Base-by-base conservation (phyloP, 2,888 invertebrate genomes). In the Lymantria monacha region DNA sequence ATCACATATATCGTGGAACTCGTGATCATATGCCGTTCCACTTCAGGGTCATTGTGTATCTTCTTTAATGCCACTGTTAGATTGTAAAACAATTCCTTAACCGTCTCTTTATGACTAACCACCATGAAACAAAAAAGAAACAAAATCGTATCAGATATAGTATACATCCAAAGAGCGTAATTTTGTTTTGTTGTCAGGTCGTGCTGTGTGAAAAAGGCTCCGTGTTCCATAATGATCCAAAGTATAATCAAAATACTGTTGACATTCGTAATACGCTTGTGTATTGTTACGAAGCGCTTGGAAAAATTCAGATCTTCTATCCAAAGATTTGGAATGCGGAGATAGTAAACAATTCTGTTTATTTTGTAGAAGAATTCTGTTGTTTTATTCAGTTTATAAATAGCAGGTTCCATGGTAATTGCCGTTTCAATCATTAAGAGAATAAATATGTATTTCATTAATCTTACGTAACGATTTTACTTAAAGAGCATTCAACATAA, bases 11-110 rank as follows among this genome's bases (percentile, higher is more conserved):
- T 38, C 9, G n/a, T 57, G 0, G 69, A 58, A 42, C 63, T 76
- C 31, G 49, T 66, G 7, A 85, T 72, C 79, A 84, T 81, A 9
- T 66, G 52, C 42, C 48, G 55, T 40, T 87, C 84, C 8, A 82
- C 66, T 3, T 62, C 54, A 0, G 50, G 46, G 48, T 85, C 79
- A 43, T 80, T 84, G 51, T 76, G 63, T 0, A 64, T 48, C 2
- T 49, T 49, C 49, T 82, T 84, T 30, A 83, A 49, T 0, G 11
- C 49, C 0, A 79, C 55, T 0, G 65, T 51, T 36, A 83, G 50
- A 3, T 59, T 61, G 9, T 63, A 56, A 1, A 82, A 30, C 8
- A 82, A 53, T 30, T 51, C 51, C 33, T 48, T 68, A 0, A 80
- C 55, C 15, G 61, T 61, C 0, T 63, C 38, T 13, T 55, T 53